Evolutionary conservation across 2,797 vertebrate genomes (phyloP), one percentile per base, ranked within the genome.

Genomic region (Morus bassanus): DNA sequence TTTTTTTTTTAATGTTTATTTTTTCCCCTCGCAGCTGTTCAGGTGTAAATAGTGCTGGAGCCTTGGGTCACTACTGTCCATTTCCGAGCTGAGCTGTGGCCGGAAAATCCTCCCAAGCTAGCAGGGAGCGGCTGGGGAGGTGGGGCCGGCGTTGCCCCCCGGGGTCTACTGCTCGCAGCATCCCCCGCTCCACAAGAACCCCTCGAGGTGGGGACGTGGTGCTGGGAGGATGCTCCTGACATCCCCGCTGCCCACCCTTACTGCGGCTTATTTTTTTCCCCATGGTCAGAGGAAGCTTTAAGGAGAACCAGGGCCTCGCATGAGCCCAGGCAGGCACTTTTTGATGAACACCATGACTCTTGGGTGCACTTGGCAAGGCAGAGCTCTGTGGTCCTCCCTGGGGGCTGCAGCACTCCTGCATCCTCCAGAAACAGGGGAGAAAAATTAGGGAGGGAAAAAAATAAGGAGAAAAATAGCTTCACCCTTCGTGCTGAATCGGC

Each of bases 151-250:
- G 0, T 24, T 89, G 11, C 3, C 4, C 25, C 7, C 17, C 1
- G 2, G 25, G 48, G 8, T 18, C 35, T 61, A n/a, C 54, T 76
- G 11, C 84, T 61, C 6, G 1, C 2, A 3, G 17, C 69, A n/a
- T 86, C 10, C 17, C 23, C 41, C 7, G 9, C 28, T 84, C 30
- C 3, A 1, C 13, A 27, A 60, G 31, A 65, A 39, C 24, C 22
- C 13, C 41, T 56, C 2, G 0, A 73, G 18, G 11, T 60, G 43
- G 39, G 43, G 53, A 54, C 0, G 0, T 1, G 1, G 30, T 60
- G 39, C 31, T 8, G 7, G 35, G 22, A 10, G 16, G 7, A 21
- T 88, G 33, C 18, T 90, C 27, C 21, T 1, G 2, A 2, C 3
- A 1, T 75, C 46, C n/a, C 45, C 0, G 2, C 57, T 70, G 46